phyloP scores from a whole-genome alignment of 2,113 vertebrate species.

The Bubalus kerabau region DNA sequence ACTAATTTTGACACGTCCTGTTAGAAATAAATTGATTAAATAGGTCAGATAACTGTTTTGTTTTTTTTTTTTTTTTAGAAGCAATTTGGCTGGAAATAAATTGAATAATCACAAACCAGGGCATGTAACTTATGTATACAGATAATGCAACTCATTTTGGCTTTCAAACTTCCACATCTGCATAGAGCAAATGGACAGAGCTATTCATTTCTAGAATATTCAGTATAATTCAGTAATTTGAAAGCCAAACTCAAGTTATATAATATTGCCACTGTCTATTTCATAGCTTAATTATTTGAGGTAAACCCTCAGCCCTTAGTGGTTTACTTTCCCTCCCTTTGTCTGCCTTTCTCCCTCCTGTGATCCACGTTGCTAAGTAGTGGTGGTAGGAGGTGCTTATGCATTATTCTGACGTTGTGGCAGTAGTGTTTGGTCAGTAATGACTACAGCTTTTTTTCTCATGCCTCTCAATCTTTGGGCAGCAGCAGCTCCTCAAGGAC shows the following conservation, averaged over 20 bases:
- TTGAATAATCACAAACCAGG: neutral
- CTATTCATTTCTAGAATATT: neutral
- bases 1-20: neutral
- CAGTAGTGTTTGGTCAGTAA: neutral
- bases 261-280: neutral
- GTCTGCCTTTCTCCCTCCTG: neutral
- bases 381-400: neutral
- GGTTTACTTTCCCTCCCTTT: neutral
- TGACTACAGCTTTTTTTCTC: neutral
- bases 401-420: neutral
- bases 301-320: neutral
- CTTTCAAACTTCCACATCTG: neutral
- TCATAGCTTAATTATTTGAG: neutral
- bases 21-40: neutral
- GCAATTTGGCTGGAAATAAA: neutral
- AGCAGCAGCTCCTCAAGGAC: neutral
- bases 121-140: neutral
- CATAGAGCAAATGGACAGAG: neutral
- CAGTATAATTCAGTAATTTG: neutral
- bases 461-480: neutral
- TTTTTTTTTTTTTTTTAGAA: neutral
- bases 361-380: neutral
- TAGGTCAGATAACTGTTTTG: neutral
- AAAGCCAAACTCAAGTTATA: neutral
- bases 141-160: neutral